Evolutionary conservation across 2,113 vertebrate genomes (phyloP), one percentile per base, ranked within the genome.

Genomic region (Xiphophorus couchianus): DNA sequence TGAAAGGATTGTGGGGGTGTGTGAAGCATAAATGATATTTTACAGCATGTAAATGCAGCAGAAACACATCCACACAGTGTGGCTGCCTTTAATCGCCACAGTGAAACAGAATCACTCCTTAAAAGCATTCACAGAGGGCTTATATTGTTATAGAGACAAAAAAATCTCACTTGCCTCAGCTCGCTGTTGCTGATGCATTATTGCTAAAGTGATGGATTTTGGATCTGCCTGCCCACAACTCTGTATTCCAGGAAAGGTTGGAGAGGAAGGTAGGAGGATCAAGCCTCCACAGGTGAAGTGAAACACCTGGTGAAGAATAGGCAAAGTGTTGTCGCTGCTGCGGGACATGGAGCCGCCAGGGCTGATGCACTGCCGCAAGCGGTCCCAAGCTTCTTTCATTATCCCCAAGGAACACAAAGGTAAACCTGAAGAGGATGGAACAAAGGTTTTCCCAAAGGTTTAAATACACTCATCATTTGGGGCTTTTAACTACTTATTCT

Each of bases 341-440:
- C 85, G 72, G 75, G 86, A 75, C 71, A 90, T 71, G 1, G 84
- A 58, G 19, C 91, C 71, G 62, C 81, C 78, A 0, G 94, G 94
- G 70, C 92, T 95, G 86, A 95, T 95, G 62, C 95, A 95, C 88
- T 95, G 94, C 2, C 94, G 89, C 54, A 95, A 85, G 37, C 94
- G 88, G 78, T 95, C 94, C 95, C 95, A 95, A 1, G 94, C 94
- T 12, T 93, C 94, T 83, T 94, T 95, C 95, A 95, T 95, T 81
- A 95, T 92, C 15, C 92, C 94, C 77, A 95, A 82, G 73, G 95
- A 95, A 73, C 95, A 95, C 22, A 95, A 85, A 12, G 94, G 94
- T 71, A 95, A 76, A 7, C 88, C 95, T 95, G 83, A 2, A 74
- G 31, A 8, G 30, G 4, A 83, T 5, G 75, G 28, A 64, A 2